phyloP scores from a whole-genome alignment of 2,888 invertebrate genomes.

The Volucella inanis region DNA sequence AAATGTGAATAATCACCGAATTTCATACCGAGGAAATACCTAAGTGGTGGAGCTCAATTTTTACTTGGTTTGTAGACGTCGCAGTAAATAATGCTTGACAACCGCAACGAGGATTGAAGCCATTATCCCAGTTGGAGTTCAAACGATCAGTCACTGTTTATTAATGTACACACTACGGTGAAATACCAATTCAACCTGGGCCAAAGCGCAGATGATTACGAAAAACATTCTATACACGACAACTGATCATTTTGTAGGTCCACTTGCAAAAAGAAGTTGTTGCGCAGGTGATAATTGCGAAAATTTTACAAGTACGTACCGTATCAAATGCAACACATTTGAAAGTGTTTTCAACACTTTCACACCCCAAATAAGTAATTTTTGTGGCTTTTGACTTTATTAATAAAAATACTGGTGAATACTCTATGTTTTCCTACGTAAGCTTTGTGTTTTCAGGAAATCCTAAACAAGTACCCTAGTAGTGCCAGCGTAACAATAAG shows the following conservation, averaged over 20 bases:
- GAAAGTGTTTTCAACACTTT: conserved; percentile 33
- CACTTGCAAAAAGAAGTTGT: conserved; percentile 33
- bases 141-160: conserved; percentile 18
- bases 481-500: conserved; percentile 24
- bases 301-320: conserved; percentile 31
- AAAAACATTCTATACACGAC: conserved; percentile 28
- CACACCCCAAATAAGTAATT: conserved; percentile 26
- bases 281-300: conserved; percentile 46
- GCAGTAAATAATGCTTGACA: too few species aligned
- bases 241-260: conserved; percentile 35
- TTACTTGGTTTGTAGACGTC: conserved; percentile 27
- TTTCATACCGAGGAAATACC: conserved; percentile 75
- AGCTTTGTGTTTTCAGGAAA: conserved; percentile 24
- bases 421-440: conserved; percentile 10
- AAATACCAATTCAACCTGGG: conserved; percentile 25
- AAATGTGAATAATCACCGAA: conserved; percentile 73
- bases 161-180: conserved; percentile 31
- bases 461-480: conserved; percentile 16
- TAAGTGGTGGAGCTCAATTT: conserved; percentile 67
- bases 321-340: conserved; percentile 37
- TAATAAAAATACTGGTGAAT: conserved; percentile 26
- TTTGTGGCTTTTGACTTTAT: conserved; percentile 6
- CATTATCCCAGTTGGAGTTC: conserved; percentile 28
- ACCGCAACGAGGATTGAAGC: conserved; percentile 28
- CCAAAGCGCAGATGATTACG: conserved; percentile 26